Percentiles rank a stretch among this genome's conserved stretches.
phyloP scores from a whole-genome alignment of 2,888 invertebrate species.

The Volucella bombylans region DNA sequence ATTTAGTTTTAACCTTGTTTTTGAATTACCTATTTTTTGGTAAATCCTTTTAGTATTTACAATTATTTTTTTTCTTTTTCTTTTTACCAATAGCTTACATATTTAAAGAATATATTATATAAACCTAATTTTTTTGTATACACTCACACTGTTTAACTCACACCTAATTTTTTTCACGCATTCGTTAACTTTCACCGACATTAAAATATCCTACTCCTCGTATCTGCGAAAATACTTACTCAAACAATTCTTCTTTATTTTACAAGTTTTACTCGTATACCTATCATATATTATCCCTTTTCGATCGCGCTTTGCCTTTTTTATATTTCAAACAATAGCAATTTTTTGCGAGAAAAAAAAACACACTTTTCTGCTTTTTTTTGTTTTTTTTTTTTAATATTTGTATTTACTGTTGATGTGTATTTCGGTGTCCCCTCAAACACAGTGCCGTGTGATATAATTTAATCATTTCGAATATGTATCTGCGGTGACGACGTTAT shows the following conservation, averaged over 20 bases:
- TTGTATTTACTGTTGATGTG: slow-evolving; percentile 24
- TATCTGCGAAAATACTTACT: slow-evolving; percentile 28
- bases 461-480: slow-evolving; percentile 22
- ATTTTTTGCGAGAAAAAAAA: slow-evolving; percentile 39
- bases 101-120: slow-evolving; percentile 16
- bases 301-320: slow-evolving; percentile 54
- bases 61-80: slow-evolving; percentile 36
- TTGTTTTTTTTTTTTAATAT: slow-evolving; percentile 25
- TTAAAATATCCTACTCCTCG: slow-evolving; percentile 10
- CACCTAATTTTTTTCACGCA: slow-evolving; percentile 51
- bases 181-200: slow-evolving; percentile 42
- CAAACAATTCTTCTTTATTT: slow-evolving; percentile 31
- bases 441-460: slow-evolving; percentile 24
- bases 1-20: slow-evolving; percentile 35
- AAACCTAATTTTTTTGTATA: slow-evolving; percentile 25
- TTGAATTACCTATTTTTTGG: slow-evolving; percentile 13
- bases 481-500: slow-evolving; percentile 8
- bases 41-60: slow-evolving; percentile 27
- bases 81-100: slow-evolving; percentile 37
- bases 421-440: slow-evolving; percentile 10
- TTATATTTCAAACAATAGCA: slow-evolving; percentile 43
- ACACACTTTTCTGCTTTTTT: slow-evolving; percentile 35
- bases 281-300: slow-evolving; percentile 29
- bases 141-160: slow-evolving; percentile 54
- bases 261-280: slow-evolving; percentile 32